A percentile compares a stretch with the other conserved stretches of the same genome.
Conservation (phyloP, 2,113 vertebrate genomes). For the Zosterops borbonicus region DNA sequence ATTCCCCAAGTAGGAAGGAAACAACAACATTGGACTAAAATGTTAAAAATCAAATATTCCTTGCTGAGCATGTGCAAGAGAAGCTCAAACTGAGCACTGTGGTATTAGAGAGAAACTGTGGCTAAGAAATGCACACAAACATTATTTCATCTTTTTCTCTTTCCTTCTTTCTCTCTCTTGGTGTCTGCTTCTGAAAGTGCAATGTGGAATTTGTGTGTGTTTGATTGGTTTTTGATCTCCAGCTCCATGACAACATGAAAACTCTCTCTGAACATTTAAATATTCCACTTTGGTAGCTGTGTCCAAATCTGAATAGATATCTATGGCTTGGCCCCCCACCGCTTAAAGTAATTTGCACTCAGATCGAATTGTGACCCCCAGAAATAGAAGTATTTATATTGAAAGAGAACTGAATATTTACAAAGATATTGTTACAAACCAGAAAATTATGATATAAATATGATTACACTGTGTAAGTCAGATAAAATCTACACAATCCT, state of each 20-base stretch:
- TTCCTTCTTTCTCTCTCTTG: not conserved
- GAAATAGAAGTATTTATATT: slow-evolving; percentile 13
- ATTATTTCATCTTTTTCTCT: not conserved
- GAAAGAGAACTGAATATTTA: slow-evolving; percentile 41
- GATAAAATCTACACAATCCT: slow-evolving; percentile 43
- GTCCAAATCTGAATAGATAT: not conserved
- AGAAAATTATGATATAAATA: slow-evolving; percentile 36
- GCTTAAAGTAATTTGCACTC: slow-evolving; percentile 29
- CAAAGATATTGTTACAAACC: not conserved
- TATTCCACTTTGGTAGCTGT: not conserved
- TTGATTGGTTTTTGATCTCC: not conserved
- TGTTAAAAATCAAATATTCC: not conserved
- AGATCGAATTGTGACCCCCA: slow-evolving; percentile 30
- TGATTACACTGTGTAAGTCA: slow-evolving; percentile 19
- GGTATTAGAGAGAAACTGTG: not conserved
- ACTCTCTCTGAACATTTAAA: not conserved
- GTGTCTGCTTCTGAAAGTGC: not conserved
- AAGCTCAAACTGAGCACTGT: not conserved
- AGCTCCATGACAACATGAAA: not conserved
- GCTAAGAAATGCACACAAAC: not conserved
- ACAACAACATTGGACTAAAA: not conserved
- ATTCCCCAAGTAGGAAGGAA: not conserved
- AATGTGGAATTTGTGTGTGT: not conserved
- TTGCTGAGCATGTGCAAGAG: not conserved
- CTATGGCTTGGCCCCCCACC: not conserved